Evolutionary conservation across 2,888 invertebrate genomes (phyloP).

Genomic region (Liposcelis brunnea): DNA sequence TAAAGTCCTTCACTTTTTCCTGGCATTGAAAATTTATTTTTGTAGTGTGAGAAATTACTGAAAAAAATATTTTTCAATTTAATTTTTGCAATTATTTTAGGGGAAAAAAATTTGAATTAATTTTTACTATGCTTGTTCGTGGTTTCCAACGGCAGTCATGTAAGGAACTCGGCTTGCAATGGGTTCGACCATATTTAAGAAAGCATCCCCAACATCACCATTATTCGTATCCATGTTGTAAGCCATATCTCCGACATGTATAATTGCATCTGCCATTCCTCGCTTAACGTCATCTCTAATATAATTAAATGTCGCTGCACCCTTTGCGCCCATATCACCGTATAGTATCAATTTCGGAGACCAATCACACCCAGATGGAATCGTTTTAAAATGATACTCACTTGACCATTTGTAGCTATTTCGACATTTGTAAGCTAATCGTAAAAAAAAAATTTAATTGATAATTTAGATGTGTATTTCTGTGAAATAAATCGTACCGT

Average conservation of each 20-base stretch:
- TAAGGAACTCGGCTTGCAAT: constrained; percentile 37
- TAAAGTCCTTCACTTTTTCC: constrained; percentile 16
- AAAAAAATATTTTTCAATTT: constrained; percentile 12
- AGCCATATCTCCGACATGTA: constrained; percentile 34
- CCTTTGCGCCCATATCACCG: constrained; percentile 34
- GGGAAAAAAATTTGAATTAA: not conserved
- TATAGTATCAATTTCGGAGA: constrained; percentile 28
- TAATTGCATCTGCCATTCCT: constrained; percentile 29
- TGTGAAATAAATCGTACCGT: constrained; percentile 10
- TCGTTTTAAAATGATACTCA: constrained; percentile 26
- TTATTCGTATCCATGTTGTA: constrained; percentile 32
- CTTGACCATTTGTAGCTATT: constrained; percentile 27
- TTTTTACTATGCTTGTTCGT: constrained; percentile 26
- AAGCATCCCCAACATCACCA: constrained; percentile 32
- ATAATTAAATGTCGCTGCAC: constrained; percentile 30
- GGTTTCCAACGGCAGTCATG: constrained; percentile 30
- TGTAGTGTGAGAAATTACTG: constrained; percentile 38
- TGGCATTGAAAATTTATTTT: constrained; percentile 36
- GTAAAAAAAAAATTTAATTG: not conserved
- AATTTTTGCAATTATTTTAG: not conserved
- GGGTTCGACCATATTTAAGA: constrained; percentile 33
- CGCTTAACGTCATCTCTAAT: constrained; percentile 29
- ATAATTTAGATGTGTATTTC: not conserved
- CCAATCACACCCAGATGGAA: constrained; percentile 25
- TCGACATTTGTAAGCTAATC: constrained; percentile 22